Percentiles rank a stretch among this genome's conserved stretches.
phyloP scores from a whole-genome alignment of 2,113 vertebrate genomes.

The Peromyscus leucopus region DNA sequence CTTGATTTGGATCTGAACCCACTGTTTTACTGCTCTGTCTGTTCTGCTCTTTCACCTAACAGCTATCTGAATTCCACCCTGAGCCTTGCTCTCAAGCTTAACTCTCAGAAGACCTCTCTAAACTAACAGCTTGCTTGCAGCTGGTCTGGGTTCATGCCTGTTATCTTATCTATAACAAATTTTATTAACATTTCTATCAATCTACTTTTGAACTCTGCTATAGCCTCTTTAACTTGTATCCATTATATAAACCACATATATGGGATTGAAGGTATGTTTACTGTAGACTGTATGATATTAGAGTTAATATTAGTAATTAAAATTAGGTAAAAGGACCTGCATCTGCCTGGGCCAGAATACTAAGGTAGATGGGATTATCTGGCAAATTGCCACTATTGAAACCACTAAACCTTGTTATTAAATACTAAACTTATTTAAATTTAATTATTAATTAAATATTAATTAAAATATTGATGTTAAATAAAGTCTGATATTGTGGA shows the following conservation, averaged over 20 bases:
- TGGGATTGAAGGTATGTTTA: background rate
- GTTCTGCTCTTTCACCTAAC: background rate
- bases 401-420: background rate
- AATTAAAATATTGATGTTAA: background rate
- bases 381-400: background rate
- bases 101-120: background rate
- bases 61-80: background rate
- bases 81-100: background rate
- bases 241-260: background rate
- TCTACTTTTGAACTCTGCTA: background rate
- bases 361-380: background rate
- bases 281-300: background rate
- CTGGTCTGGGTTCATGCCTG: background rate
- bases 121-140: background rate
- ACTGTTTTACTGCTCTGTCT: background rate
- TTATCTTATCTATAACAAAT: background rate
- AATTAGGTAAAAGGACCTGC: background rate
- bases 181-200: background rate
- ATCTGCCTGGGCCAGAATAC: background rate
- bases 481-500: background rate
- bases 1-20: background rate
- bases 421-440: background rate
- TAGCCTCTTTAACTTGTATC: background rate
- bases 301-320: background rate
- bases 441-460: background rate